Percentiles rank a stretch among this genome's conserved stretches.
phyloP scores from a whole-genome alignment of 2,113 vertebrate species.

The Tragelaphus strepsiceros region DNA sequence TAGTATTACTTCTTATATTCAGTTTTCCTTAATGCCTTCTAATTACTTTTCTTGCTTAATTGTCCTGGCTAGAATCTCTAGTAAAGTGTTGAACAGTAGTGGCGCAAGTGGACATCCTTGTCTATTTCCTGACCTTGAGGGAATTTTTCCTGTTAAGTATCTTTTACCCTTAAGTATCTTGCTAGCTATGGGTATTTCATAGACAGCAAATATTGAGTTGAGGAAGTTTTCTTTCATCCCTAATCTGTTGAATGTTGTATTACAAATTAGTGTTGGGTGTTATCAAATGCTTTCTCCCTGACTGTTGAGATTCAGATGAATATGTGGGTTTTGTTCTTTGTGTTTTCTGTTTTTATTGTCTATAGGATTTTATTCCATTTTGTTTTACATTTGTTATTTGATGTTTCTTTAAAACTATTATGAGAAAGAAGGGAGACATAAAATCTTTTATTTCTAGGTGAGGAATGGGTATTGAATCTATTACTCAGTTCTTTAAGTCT shows the following conservation, averaged over 20 bases:
- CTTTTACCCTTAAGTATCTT: neutral
- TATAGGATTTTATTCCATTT: neutral
- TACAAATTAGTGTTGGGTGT: neutral
- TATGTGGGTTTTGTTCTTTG: neutral
- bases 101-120: neutral
- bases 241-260: neutral
- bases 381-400: conserved; percentile 35
- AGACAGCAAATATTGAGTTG: neutral
- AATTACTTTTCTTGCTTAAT: neutral
- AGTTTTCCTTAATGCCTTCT: neutral
- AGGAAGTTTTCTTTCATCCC: neutral
- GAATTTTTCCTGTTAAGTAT: neutral
- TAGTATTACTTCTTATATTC: neutral
- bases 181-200: neutral
- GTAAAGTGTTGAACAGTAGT: neutral
- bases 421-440: neutral
- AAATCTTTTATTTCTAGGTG: conserved; percentile 28
- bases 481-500: conserved; percentile 29
- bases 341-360: neutral
- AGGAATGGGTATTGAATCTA: neutral
- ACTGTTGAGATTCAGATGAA: neutral
- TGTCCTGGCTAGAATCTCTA: neutral
- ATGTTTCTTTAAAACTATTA: conserved; percentile 22
- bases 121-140: neutral
- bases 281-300: neutral